Evolutionary conservation across 2,113 vertebrate genomes (phyloP).

Genomic region (Zootoca vivipara): DNA sequence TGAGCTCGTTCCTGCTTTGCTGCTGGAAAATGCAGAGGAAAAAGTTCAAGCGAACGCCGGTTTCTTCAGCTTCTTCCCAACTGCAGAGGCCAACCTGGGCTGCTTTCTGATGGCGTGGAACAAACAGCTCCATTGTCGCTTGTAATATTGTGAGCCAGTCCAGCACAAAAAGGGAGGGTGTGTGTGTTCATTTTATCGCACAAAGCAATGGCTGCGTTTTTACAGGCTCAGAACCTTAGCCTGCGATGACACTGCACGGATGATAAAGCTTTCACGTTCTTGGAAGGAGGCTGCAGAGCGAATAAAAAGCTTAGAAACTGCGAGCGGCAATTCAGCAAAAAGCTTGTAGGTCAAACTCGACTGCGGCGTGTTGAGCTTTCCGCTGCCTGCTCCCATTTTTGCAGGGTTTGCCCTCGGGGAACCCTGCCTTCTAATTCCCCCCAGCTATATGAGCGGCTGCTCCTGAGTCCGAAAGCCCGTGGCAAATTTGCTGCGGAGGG

Average conservation of each 20-base stretch:
- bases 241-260: background rate
- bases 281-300: background rate
- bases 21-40: background rate
- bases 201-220: background rate
- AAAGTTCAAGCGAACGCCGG: background rate
- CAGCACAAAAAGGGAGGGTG: background rate
- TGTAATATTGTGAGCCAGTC: slow-evolving; percentile 19
- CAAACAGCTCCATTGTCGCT: background rate
- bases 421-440: background rate
- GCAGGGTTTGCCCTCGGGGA: background rate
- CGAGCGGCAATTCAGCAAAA: background rate
- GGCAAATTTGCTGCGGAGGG: background rate
- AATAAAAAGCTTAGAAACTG: slow-evolving; percentile 13
- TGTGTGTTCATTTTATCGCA: background rate
- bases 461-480: background rate
- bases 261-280: background rate
- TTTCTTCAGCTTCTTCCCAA: slow-evolving; percentile 31
- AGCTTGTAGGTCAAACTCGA: background rate
- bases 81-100: slow-evolving; percentile 20
- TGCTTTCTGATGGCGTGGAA: background rate
- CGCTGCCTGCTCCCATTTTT: background rate
- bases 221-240: slow-evolving; percentile 15
- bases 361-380: no score
- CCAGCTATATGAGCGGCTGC: background rate
- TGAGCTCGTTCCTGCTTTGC: slow-evolving; percentile 8